Conservation (phyloP, 2,797 vertebrate species). For the Eupleurogrammus muticus region DNA sequence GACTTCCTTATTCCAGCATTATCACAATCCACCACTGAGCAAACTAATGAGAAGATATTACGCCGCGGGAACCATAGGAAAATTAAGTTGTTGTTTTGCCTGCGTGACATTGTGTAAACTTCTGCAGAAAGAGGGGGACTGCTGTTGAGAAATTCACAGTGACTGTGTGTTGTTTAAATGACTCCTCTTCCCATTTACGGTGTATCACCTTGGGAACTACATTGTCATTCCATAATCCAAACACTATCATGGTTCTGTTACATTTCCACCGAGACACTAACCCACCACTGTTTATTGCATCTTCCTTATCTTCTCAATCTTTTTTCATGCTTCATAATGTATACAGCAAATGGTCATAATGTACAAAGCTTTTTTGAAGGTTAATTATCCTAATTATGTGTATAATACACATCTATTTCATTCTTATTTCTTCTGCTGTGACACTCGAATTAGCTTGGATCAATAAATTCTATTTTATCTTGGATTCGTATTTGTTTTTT, state of each 20-base stretch:
- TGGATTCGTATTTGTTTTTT: too few relatives aligned
- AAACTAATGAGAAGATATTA: constrained; percentile 42
- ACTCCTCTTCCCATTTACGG: not conserved
- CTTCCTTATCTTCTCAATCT: not conserved
- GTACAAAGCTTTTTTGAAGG: too few relatives aligned
- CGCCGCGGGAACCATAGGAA: constrained; percentile 15
- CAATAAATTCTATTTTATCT: too few relatives aligned
- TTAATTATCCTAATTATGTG: too few relatives aligned
- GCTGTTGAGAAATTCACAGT: not conserved
- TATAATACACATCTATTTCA: too few relatives aligned
- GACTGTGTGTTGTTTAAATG: not conserved
- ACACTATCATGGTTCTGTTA: not conserved
- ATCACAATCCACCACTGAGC: constrained; percentile 18
- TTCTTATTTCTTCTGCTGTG: too few relatives aligned
- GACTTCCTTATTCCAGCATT: constrained; percentile 40
- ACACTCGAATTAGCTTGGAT: too few relatives aligned
- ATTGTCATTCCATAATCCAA: not conserved
- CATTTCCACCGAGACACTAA: not conserved
- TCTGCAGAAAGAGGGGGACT: not conserved
- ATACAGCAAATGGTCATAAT: too few relatives aligned
- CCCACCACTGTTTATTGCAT: not conserved
- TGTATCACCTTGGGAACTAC: not conserved
- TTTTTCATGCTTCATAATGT: too few relatives aligned
- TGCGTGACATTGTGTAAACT: not conserved
- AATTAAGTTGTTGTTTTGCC: constrained; percentile 9